Percentiles rank a stretch among this genome's conserved stretches.
These are phyloP conservation scores for Triplophysa siluroides DNA, from an alignment of 2,113 vertebrate genomes.

Conservation along the genomic window DNA sequence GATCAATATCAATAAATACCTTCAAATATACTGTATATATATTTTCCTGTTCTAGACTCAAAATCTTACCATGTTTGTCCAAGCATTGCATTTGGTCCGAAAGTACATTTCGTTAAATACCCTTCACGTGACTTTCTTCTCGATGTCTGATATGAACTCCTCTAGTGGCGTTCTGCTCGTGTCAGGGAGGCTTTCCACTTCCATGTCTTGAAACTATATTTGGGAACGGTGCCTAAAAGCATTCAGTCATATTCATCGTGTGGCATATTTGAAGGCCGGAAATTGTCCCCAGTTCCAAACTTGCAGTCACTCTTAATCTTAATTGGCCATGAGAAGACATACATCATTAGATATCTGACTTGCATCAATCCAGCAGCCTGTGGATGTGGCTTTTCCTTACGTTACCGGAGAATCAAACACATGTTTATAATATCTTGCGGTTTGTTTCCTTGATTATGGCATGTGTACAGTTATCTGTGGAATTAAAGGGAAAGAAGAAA, in stretches of 20 bases:
- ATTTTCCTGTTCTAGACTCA: too few species aligned
- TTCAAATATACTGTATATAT: too few species aligned
- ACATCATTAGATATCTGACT: constrained; percentile 70
- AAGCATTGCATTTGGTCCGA: neutral
- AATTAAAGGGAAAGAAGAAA: constrained; percentile 49
- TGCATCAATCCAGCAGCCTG: constrained; percentile 68
- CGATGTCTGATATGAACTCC: constrained; percentile 10
- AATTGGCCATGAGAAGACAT: constrained; percentile 65
- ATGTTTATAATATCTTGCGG: constrained; percentile 70
- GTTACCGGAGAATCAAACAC: constrained; percentile 64
- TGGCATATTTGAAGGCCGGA: constrained; percentile 53
- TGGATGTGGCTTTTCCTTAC: constrained; percentile 65
- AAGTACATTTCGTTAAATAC: constrained; percentile 9
- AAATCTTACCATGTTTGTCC: too few species aligned
- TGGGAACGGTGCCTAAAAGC: constrained; percentile 57
- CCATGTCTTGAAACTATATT: constrained; percentile 66
- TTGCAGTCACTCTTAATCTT: constrained; percentile 67
- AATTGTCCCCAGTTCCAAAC: constrained; percentile 64
- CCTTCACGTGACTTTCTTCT: constrained; percentile 17
- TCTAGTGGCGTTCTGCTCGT: constrained; percentile 39
- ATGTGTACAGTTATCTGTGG: constrained; percentile 66
- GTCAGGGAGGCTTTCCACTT: constrained; percentile 58
- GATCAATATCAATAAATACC: too few species aligned
- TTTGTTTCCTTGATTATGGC: constrained; percentile 71
- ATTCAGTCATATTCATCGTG: constrained; percentile 64